Conservation (phyloP, 2,113 vertebrate genomes). For the Okapia johnstoni region DNA sequence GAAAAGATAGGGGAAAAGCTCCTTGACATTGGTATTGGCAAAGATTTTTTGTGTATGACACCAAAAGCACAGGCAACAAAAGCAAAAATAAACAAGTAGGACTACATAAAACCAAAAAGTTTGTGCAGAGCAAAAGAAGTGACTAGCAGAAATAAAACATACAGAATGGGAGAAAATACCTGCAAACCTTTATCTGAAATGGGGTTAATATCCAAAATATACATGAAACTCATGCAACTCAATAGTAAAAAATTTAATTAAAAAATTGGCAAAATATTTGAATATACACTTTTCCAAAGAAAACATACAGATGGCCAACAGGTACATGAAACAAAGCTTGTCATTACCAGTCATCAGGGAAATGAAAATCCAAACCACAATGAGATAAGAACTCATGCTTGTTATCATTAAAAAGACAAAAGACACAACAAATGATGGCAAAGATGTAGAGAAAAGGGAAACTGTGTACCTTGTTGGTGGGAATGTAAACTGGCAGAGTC, state of each 20-base stretch:
- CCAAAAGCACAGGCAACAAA: not conserved
- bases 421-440: not conserved
- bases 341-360: not conserved
- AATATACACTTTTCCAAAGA: not conserved
- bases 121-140: not conserved
- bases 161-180: not conserved
- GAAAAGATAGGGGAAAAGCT: not conserved
- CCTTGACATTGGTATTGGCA: not conserved
- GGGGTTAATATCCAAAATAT: not conserved
- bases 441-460: not conserved
- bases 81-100: not conserved
- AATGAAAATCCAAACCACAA: not conserved
- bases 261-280: not conserved
- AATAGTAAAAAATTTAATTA: not conserved
- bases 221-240: not conserved
- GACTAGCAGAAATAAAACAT: not conserved
- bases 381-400: not conserved
- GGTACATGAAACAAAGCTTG: not conserved
- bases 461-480: not conserved
- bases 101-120: not conserved
- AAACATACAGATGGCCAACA: not conserved
- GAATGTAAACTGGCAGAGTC: not conserved
- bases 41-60: not conserved
- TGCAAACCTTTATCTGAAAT: not conserved
- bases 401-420: not conserved